Conservation (phyloP, 2,888 invertebrate genomes). For the Mongoloraphidia duomilia region DNA sequence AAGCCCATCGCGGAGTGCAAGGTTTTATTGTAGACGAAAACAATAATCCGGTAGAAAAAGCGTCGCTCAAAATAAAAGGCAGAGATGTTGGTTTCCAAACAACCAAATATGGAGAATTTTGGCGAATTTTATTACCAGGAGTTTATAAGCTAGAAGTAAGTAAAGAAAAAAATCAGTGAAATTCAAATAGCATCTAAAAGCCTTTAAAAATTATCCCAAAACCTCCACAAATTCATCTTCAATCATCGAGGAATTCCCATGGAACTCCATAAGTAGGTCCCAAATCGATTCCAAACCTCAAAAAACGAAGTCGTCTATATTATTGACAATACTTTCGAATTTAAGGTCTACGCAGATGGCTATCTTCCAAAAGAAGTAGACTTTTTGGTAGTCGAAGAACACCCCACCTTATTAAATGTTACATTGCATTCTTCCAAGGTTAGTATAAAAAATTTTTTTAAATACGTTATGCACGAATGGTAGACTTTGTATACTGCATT, state of each 20-base stretch:
- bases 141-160: constrained; percentile 68
- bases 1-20: constrained; percentile 78
- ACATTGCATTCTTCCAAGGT: constrained; percentile 70
- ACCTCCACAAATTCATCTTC: too few relatives aligned
- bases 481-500: too few relatives aligned
- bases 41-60: constrained; percentile 66
- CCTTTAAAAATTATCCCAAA: background rate
- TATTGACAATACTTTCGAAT: constrained; percentile 7
- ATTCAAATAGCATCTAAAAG: background rate
- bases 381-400: constrained; percentile 72
- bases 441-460: constrained; percentile 22
- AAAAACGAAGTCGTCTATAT: too few relatives aligned
- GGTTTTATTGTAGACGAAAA: constrained; percentile 71
- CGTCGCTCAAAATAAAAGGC: constrained; percentile 61
- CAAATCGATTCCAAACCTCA: too few relatives aligned
- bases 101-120: constrained; percentile 87
- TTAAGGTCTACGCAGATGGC: constrained; percentile 70
- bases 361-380: constrained; percentile 72
- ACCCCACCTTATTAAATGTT: constrained; percentile 72
- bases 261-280: too few relatives aligned
- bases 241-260: too few relatives aligned
- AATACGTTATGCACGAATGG: too few relatives aligned
- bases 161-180: background rate
- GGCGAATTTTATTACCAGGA: constrained; percentile 81
- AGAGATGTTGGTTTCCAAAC: constrained; percentile 76